Evolutionary conservation across 1,140 invertebrate genomes (phyloP), one percentile per base, ranked within the genome.

Genomic region (Saxidomus purpurata): DNA sequence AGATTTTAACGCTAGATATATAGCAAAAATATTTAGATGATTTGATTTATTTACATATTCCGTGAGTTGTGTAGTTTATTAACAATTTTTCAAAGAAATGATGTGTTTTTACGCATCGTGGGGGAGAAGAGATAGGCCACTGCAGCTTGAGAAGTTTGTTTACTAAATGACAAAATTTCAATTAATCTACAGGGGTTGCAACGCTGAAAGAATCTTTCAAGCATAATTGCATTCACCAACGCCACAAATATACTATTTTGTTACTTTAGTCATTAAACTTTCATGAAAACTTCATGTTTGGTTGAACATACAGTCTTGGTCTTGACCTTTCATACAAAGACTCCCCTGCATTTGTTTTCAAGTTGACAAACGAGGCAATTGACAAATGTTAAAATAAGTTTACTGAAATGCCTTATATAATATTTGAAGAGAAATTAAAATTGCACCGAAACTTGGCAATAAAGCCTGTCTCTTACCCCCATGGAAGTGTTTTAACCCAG

Each of bases 371-470:
- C 28, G n/a, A 28, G 25, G 25, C 19, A 28, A 28, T 28, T 63
- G 59, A 63, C 22, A 71, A 71, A 40, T 71, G 34, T 71, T 71
- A 28, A 71, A 71, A 22, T 71, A 71, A 36, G 9, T 3, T 36
- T 67, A 19, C 22, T 38, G 67, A 71, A 22, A 71, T 38, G 22
- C 8, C 19, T 38, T 38, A 71, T 38, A 38, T 38, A 71, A 38
- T 36, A 19, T 71, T 71, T 71, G 34, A 71, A 71, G 67, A 71
- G 67, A 71, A 38, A 38, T 79, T 36, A 52, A 49, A 79, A 36
- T 49, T 55, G 76, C n/a, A 79, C 76, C 76, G 28, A 79, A 1
- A 8, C 47, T 55, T 79, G 76, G 76, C 76, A 34, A 55, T 36
- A 15, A 22, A 3, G 6, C 25, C 47, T 36, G 22, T 55, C 13